These are phyloP conservation scores for Ataeniobius toweri DNA, from an alignment of 2,797 vertebrate genomes.

Conservation along the genomic window DNA sequence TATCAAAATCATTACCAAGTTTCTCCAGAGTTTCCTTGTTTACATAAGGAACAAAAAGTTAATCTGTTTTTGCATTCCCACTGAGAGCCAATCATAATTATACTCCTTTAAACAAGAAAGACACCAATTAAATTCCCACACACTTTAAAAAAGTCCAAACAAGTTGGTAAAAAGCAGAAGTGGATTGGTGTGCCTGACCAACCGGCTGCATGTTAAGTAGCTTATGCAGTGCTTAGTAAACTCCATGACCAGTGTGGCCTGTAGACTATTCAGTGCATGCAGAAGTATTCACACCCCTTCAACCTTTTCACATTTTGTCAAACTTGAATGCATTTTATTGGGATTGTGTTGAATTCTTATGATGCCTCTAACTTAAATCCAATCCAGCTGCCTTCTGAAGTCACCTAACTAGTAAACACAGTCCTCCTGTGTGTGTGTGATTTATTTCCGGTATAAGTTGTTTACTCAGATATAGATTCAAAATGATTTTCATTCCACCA, in stretches of 20 bases:
- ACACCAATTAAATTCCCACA: slow-evolving; percentile 47
- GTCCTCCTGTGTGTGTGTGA: no score
- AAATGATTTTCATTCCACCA: background rate
- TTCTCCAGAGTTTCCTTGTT: slow-evolving; percentile 35
- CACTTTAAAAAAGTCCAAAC: slow-evolving; percentile 32
- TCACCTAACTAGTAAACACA: background rate
- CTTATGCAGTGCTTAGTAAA: slow-evolving; percentile 16
- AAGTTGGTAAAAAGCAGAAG: slow-evolving; percentile 25
- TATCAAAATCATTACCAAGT: slow-evolving; percentile 28
- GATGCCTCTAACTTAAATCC: background rate
- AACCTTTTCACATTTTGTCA: background rate
- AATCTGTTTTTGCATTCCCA: slow-evolving; percentile 32
- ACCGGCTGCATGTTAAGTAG: slow-evolving; percentile 1
- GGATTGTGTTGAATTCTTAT: background rate
- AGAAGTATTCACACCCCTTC: background rate
- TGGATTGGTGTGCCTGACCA: slow-evolving; percentile 25
- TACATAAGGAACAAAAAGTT: slow-evolving; percentile 42
- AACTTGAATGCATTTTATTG: background rate
- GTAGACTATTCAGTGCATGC: background rate
- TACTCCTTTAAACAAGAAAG: slow-evolving; percentile 35
- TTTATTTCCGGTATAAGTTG: background rate
- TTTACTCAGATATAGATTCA: no score
- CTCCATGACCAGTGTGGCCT: background rate
- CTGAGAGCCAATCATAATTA: slow-evolving; percentile 45
- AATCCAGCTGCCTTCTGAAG: background rate